A percentile compares a stretch with the other conserved stretches of the same genome.
These are phyloP conservation scores for Chironex yamaguchii DNA, from an alignment of 30 jellyfish, hydroid and myxozoan genomes.

Conservation along the genomic window DNA sequence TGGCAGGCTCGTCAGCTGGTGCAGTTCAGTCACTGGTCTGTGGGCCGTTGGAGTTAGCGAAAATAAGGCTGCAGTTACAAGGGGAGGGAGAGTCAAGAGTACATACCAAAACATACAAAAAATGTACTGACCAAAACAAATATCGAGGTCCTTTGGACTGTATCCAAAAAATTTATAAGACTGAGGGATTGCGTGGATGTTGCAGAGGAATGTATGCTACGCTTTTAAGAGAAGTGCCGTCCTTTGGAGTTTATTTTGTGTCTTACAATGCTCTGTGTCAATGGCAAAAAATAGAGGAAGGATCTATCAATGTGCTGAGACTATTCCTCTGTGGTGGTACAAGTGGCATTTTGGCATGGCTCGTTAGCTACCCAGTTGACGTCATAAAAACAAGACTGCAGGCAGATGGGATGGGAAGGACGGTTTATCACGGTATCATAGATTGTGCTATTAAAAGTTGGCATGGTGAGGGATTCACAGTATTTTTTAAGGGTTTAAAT, in stretches of 20 bases:
- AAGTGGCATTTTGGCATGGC: constrained; percentile 87
- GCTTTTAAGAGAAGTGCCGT: constrained; percentile 82
- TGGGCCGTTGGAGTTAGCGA: constrained; percentile 83
- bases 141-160: constrained; percentile 76
- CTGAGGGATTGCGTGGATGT: constrained; percentile 75
- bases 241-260: constrained; percentile 83
- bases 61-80: constrained; percentile 87
- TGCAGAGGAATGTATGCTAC: constrained; percentile 79
- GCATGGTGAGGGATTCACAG: constrained; percentile 67
- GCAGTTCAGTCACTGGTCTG: constrained; percentile 69
- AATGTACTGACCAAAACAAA: constrained; percentile 3
- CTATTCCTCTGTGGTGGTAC: constrained; percentile 87
- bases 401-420: constrained; percentile 76
- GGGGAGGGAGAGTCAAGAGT: constrained; percentile 62
- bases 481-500: constrained; percentile 77
- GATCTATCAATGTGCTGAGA: constrained; percentile 25
- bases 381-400: constrained; percentile 86
- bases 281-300: constrained; percentile 17
- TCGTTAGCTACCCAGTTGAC: constrained; percentile 77
- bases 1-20: constrained; percentile 94
- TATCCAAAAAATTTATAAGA: constrained; percentile 27
- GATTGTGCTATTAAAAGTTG: constrained; percentile 60
- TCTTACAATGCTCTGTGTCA: constrained; percentile 67
- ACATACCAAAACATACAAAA: background rate
- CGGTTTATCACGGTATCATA: constrained; percentile 33